Conservation (phyloP, 30 jellyfish, hydroid and myxozoan genomes). For the Turritopsis rubra region DNA sequence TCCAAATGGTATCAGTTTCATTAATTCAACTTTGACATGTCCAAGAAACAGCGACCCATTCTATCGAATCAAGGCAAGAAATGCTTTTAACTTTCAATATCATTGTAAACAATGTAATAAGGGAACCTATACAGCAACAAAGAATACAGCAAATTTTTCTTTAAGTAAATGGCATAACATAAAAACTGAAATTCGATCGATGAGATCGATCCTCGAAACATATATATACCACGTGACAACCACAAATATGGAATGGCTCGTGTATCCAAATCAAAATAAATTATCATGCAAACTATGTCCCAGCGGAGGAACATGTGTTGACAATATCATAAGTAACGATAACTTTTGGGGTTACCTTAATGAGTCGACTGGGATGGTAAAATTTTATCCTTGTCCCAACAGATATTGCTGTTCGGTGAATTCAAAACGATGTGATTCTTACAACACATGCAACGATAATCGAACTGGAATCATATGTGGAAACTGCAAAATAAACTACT, state of each 20-base stretch:
- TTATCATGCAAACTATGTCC: no score
- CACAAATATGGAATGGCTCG: not conserved
- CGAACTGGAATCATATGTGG: constrained; percentile 36
- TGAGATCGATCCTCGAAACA: no score
- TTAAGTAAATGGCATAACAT: not conserved
- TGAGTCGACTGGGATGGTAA: not conserved
- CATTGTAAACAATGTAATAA: not conserved
- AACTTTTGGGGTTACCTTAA: not conserved
- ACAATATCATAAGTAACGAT: not conserved
- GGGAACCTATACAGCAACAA: not conserved
- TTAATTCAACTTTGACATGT: not conserved
- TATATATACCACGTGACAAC: no score
- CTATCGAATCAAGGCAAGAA: not conserved
- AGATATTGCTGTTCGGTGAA: not conserved
- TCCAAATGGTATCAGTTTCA: not conserved
- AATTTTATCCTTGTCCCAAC: not conserved
- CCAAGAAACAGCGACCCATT: not conserved
- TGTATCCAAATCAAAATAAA: not conserved
- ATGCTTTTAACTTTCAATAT: not conserved
- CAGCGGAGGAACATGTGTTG: not conserved
- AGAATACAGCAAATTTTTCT: not conserved
- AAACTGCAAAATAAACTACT: constrained; percentile 7
- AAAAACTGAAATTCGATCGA: no score
- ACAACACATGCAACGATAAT: constrained; percentile 12
- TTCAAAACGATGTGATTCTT: not conserved